phyloP scores from a whole-genome alignment of 2,888 invertebrate species.

The Hemistola chrysoprasaria region DNA sequence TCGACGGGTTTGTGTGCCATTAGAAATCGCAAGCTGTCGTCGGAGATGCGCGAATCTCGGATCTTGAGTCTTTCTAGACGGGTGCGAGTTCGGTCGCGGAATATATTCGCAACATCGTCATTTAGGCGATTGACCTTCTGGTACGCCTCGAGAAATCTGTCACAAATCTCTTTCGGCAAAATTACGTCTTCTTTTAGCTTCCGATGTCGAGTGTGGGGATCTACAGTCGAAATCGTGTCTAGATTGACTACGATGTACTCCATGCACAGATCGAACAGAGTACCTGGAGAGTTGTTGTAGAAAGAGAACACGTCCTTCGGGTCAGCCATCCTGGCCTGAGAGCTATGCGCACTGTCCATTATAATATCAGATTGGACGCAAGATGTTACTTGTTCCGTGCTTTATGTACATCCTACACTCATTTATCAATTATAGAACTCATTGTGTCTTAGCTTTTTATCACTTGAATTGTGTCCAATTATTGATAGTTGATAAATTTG shows the following conservation, averaged over 20 bases:
- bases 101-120: conserved; percentile 87
- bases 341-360: conserved; percentile 4
- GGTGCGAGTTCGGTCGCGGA: conserved; percentile 85
- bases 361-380: conserved; percentile 4
- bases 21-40: conserved; percentile 86
- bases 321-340: conserved; percentile 48
- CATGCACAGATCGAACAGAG: conserved; percentile 84
- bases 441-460: background rate
- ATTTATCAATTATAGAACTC: background rate
- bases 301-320: conserved; percentile 47
- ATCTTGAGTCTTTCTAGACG: conserved; percentile 86
- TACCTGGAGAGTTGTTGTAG: conserved; percentile 77
- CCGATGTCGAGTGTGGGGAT: conserved; percentile 66
- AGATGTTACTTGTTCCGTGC: conserved; percentile 1
- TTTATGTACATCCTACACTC: no score
- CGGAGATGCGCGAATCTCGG: conserved; percentile 87
- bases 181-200: conserved; percentile 83
- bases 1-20: conserved; percentile 88
- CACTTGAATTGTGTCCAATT: no score
- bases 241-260: conserved; percentile 84
- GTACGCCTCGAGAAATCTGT: conserved; percentile 83
- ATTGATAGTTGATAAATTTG: no score
- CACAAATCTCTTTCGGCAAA: conserved; percentile 88
- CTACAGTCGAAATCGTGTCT: conserved; percentile 77
- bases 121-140: conserved; percentile 81